Percentiles rank a stretch among this genome's conserved stretches.
These are phyloP conservation scores for Cochlearius cochlearius DNA, from an alignment of 2,113 vertebrate genomes.

Conservation along the genomic window DNA sequence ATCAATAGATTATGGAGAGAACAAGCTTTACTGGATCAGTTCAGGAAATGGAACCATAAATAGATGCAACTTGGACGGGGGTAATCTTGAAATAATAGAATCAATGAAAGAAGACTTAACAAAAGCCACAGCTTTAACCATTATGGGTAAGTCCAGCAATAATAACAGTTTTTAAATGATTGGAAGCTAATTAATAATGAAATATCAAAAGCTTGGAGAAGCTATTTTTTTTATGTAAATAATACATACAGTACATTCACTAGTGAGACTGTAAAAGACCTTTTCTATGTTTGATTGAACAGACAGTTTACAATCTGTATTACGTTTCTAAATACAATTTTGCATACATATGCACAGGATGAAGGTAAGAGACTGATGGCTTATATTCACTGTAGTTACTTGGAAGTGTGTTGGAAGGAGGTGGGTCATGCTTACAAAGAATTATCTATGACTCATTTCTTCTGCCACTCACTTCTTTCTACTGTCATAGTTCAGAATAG, in stretches of 20 bases:
- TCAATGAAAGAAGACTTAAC: constrained; percentile 90
- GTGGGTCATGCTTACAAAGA: neutral
- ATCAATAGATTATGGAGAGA: constrained; percentile 90
- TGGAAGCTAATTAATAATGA: constrained; percentile 67
- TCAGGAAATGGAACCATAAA: constrained; percentile 97
- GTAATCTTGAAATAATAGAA: constrained; percentile 92
- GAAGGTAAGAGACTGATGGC: neutral
- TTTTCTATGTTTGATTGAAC: neutral
- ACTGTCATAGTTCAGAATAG: neutral
- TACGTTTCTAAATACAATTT: neutral
- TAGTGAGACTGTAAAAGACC: neutral
- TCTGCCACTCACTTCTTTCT: neutral
- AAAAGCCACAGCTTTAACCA: constrained; percentile 92
- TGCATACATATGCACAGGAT: neutral
- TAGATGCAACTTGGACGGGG: constrained; percentile 94
- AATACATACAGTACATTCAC: neutral
- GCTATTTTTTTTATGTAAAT: neutral
- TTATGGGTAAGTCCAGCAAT: constrained; percentile 91
- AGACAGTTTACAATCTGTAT: neutral
- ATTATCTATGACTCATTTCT: neutral
- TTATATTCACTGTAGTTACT: neutral
- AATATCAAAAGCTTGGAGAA: constrained; percentile 42
- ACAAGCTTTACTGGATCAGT: constrained; percentile 98
- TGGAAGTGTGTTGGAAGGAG: neutral
- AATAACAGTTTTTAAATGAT: constrained; percentile 33